phyloP scores from a whole-genome alignment of 2,888 invertebrate species.

The Cenopis cana region DNA sequence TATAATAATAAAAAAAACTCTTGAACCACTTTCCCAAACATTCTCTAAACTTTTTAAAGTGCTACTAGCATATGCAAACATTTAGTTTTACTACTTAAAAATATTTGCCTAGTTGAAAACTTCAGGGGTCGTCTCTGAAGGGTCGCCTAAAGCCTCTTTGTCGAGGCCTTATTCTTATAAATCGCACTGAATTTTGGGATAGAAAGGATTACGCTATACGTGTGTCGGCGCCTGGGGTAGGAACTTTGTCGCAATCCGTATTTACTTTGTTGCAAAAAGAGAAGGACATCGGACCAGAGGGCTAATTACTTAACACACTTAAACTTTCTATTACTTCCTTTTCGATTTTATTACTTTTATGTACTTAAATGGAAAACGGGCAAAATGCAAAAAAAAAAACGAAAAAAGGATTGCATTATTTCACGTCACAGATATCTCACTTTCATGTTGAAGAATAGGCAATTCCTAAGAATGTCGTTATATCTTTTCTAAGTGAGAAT shows the following conservation, averaged over 20 bases:
- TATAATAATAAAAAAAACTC: neutral
- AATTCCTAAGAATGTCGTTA: neutral
- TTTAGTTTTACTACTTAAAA: constrained; percentile 53
- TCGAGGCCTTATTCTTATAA: constrained; percentile 50
- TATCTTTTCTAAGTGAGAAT: neutral
- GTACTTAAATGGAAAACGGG: neutral
- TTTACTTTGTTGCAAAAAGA: neutral
- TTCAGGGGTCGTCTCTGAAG: constrained; percentile 56
- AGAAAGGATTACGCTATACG: constrained; percentile 36
- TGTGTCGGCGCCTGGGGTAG: constrained; percentile 25
- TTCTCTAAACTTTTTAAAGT: constrained; percentile 27
- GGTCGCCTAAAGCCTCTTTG: constrained; percentile 58
- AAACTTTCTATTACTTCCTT: neutral
- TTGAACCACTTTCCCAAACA: constrained; percentile 2
- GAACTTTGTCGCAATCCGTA: neutral
- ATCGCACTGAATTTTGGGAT: constrained; percentile 36
- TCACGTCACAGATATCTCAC: no score
- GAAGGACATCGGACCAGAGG: neutral
- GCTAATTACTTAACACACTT: constrained; percentile 10
- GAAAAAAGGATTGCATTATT: no score
- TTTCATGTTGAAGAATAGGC: neutral
- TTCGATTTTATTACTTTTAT: neutral
- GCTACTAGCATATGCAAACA: constrained; percentile 55
- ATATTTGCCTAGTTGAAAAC: constrained; percentile 58
- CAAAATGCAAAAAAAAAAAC: neutral